A percentile compares a stretch with the other conserved stretches of the same genome.
Evolutionary conservation across 1,140 invertebrate species (phyloP).

Genomic region (Pinna nobilis): DNA sequence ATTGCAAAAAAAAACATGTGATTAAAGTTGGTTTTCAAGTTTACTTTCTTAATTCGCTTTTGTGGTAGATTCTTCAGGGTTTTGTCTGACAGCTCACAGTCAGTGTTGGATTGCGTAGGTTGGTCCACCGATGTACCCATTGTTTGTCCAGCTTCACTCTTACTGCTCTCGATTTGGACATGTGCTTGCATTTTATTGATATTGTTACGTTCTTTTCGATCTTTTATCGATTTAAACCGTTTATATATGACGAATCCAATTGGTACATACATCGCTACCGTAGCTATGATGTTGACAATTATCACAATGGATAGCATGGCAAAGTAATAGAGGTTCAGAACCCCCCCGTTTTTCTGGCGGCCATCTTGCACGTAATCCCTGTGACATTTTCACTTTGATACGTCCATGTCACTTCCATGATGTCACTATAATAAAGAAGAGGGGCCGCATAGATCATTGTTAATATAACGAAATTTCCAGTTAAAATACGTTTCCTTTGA

Average conservation of each 20-base stretch:
- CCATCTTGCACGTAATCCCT: not conserved
- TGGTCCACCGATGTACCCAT: too few species aligned
- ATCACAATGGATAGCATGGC: not conserved
- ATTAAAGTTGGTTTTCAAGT: too few species aligned
- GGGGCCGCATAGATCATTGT: not conserved
- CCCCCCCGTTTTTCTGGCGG: not conserved
- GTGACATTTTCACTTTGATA: not conserved
- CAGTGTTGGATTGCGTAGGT: too few species aligned
- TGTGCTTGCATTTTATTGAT: too few species aligned
- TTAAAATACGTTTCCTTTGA: not conserved
- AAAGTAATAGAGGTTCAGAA: constrained; percentile 2
- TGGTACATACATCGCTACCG: not conserved
- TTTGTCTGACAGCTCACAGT: too few species aligned
- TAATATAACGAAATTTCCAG: not conserved
- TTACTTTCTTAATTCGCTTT: too few species aligned
- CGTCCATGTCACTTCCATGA: not conserved
- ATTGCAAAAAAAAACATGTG: too few species aligned
- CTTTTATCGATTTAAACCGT: too few species aligned
- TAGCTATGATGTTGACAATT: not conserved
- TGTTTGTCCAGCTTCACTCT: too few species aligned
- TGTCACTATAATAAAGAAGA: not conserved
- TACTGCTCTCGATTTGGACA: too few species aligned
- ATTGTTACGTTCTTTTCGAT: too few species aligned
- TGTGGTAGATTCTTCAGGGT: too few species aligned
- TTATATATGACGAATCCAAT: constrained; percentile 9